phyloP scores from a whole-genome alignment of 2,888 invertebrate species.

The Netelia fuscicornis region DNA sequence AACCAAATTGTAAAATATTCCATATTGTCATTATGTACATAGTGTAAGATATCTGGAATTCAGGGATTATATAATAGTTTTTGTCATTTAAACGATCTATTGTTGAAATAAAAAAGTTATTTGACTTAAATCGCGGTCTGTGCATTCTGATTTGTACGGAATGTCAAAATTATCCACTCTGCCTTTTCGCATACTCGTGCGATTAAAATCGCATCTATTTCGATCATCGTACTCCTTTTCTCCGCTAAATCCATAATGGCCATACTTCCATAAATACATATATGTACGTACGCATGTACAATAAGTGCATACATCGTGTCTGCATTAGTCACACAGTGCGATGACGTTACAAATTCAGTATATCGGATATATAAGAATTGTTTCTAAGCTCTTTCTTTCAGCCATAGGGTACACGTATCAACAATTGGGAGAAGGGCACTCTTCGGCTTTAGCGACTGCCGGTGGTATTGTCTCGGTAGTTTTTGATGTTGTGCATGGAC shows the following conservation, averaged over 20 bases:
- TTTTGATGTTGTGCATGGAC: slow-evolving; percentile 90
- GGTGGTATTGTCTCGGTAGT: slow-evolving; percentile 94
- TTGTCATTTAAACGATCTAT: neutral
- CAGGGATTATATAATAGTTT: neutral
- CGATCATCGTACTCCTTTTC: neutral
- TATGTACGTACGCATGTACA: slow-evolving; percentile 12
- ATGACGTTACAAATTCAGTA: slow-evolving; percentile 49
- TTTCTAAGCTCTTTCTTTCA: slow-evolving; percentile 40
- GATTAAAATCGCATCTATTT: slow-evolving; percentile 27
- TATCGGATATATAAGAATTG: slow-evolving; percentile 45
- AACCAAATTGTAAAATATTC: neutral
- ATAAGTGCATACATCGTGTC: slow-evolving; percentile 13
- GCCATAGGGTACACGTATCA: slow-evolving; percentile 52
- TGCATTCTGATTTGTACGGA: slow-evolving; percentile 36
- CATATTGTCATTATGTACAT: slow-evolving; percentile 41
- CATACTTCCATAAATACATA: slow-evolving; percentile 11
- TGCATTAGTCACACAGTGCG: slow-evolving; percentile 60
- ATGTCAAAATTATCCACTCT: slow-evolving; percentile 42
- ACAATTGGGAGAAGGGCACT: slow-evolving; percentile 66
- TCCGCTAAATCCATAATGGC: slow-evolving; percentile 2
- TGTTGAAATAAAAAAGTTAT: neutral
- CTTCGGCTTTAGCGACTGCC: slow-evolving; percentile 88
- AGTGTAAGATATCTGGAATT: slow-evolving; percentile 3
- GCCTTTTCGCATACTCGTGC: slow-evolving; percentile 29
- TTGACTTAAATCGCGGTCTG: neutral